Evolutionary conservation across 2,113 vertebrate genomes (phyloP).

Genomic region (Sylvilagus bachmani): DNA sequence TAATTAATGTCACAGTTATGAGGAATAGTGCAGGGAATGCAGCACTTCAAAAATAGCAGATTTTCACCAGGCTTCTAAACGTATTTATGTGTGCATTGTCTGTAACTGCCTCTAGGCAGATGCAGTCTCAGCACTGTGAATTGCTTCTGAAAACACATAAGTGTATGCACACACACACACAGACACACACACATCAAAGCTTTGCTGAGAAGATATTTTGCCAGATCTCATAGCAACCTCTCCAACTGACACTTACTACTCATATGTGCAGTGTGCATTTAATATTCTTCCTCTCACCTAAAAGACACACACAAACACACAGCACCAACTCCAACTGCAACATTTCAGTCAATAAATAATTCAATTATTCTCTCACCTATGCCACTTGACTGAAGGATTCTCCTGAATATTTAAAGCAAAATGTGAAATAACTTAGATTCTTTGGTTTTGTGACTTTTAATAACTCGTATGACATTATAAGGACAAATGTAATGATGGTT

Average conservation of each 20-base stretch:
- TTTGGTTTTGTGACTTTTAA: background rate
- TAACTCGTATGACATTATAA: background rate
- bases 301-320: conserved; percentile 65
- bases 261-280: conserved; percentile 31
- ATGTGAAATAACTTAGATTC: conserved; percentile 38
- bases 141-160: background rate
- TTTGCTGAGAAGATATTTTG: background rate
- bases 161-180: too few species aligned
- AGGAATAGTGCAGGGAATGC: background rate
- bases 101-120: background rate
- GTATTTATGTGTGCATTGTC: conserved; percentile 41
- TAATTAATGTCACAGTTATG: conserved; percentile 26
- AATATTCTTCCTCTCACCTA: background rate
- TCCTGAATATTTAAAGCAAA: conserved; percentile 80
- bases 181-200: background rate
- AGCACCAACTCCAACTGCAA: background rate
- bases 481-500: background rate
- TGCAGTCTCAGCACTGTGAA: background rate
- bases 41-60: conserved; percentile 53
- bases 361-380: conserved; percentile 26
- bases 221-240: conserved; percentile 58
- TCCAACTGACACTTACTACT: conserved; percentile 75
- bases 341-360: background rate
- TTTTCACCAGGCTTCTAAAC: conserved; percentile 64
- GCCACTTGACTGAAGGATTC: conserved; percentile 71